Evolutionary conservation across 2,888 invertebrate species (phyloP), one percentile per base, ranked within the genome.

Genomic region (Bedellia somnulentella): DNA sequence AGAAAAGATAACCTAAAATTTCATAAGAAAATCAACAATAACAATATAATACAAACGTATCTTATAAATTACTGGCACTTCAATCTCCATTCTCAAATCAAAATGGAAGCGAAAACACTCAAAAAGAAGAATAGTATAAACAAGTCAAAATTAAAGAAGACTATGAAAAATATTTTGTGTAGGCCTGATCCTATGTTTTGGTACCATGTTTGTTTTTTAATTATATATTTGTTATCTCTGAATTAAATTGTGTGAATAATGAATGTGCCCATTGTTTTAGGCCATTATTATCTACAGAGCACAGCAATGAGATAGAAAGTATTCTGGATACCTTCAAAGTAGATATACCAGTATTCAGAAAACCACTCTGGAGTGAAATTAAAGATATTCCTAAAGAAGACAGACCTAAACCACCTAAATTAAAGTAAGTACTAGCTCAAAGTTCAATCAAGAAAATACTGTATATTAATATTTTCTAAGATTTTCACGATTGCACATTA

Each of bases 91-190:
- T n/a, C n/a, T n/a, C n/a, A n/a, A n/a, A n/a, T n/a, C n/a, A 37
- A 18, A 21, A 60, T 59, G 55, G 55, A 56, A 42, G 66, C 62
- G 17, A 37, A 47, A 25, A 59, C 55, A 16, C 44, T 64, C 31
- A 52, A 45, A 39, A 59, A 50, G 32, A 68, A 60, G 37, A 67
- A 63, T 46, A 45, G 38, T 25, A 49, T 63, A 2, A 59, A 44
- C 31, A 75, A 67, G 42, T 58, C 60, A n/a, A 70, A 73, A 49
- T 37, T 75, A 8, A 67, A 68, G 44, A 71, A 63, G 53, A 67
- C 60, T 11, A 55, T 75, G 8, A 70, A 64, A 54, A 73, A 73
- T 44, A 52, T 71, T 12, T 37, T 76, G 24, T 64, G 67, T 38
- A 51, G 68, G n/a, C 66, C 71, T 2, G 68, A 68, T 39, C 49